A percentile compares a stretch with the other conserved stretches of the same genome.
phyloP scores from a whole-genome alignment of 2,888 invertebrate genomes.

The Macrophya annulata region DNA sequence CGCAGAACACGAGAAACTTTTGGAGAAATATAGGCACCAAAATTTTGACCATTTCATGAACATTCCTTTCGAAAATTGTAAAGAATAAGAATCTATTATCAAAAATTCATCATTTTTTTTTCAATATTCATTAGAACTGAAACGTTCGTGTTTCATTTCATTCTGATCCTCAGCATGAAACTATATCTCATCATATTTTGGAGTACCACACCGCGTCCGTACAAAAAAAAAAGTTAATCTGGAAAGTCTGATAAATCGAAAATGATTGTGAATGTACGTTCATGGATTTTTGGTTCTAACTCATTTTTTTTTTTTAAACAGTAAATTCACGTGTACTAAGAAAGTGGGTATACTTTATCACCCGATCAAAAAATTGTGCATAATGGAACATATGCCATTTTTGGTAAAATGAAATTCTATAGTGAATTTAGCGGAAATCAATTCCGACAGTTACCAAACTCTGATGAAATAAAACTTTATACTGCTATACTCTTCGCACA shows the following conservation, averaged over 20 bases:
- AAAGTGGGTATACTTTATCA: not conserved
- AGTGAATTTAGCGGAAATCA: not conserved
- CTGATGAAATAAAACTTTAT: not conserved
- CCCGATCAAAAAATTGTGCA: not conserved
- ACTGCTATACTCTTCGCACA: not conserved
- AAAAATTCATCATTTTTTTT: not conserved
- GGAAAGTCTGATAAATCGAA: not conserved
- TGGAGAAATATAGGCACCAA: not conserved
- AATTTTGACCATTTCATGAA: not conserved
- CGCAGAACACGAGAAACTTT: constrained; percentile 13
- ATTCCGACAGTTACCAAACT: not conserved
- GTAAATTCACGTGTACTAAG: not conserved
- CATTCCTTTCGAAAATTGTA: not conserved
- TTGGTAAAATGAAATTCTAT: not conserved
- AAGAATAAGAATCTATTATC: not conserved
- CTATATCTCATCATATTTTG: not conserved
- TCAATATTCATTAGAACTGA: not conserved
- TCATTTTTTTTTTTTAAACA: not conserved
- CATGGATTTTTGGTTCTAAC: not conserved
- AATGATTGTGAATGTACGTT: not conserved
- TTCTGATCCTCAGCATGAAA: not conserved
- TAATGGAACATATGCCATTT: not conserved
- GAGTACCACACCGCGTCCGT: not conserved
- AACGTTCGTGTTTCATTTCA: not conserved
- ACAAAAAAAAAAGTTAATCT: not conserved